Percentiles rank a stretch among this genome's conserved stretches.
Conservation (phyloP, 2,113 vertebrate species). For the Macquaria ambigua region DNA sequence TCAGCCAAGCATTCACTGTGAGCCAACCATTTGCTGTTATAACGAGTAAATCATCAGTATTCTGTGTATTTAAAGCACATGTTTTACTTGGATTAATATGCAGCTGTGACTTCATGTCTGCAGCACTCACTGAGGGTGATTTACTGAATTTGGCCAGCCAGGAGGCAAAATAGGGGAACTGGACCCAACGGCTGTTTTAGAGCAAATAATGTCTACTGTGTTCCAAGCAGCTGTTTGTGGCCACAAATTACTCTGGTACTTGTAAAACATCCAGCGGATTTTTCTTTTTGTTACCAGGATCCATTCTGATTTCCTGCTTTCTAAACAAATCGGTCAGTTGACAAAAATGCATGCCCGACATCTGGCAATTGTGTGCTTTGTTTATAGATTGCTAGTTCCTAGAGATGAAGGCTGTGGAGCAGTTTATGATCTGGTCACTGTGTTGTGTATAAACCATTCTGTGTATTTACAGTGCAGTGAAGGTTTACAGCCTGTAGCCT, state of each 20-base stretch:
- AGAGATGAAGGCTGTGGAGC: constrained; percentile 14
- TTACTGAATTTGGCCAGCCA: constrained; percentile 42
- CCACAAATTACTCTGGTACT: constrained; percentile 33
- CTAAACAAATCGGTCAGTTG: constrained; percentile 42
- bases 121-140: constrained; percentile 32
- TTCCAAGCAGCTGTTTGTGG: constrained; percentile 52
- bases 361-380: constrained; percentile 53
- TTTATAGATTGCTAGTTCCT: constrained; percentile 42
- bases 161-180: constrained; percentile 25
- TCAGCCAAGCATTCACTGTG: constrained; percentile 36
- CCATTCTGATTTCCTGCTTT: constrained; percentile 28
- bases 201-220: constrained; percentile 43
- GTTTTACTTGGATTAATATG: constrained; percentile 54
- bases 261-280: constrained; percentile 35
- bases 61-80: constrained; percentile 40
- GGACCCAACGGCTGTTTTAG: constrained; percentile 4
- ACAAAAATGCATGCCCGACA: constrained; percentile 42
- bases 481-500: constrained; percentile 45
- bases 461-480: constrained; percentile 68
- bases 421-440: constrained; percentile 39
- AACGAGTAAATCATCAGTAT: constrained; percentile 26
- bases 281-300: constrained; percentile 34
- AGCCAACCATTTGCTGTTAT: constrained; percentile 36
- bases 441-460: constrained; percentile 57
- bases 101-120: constrained; percentile 68